Evolutionary conservation across 2,113 vertebrate species (phyloP), one percentile per base, ranked within the genome.

Genomic region (Psilopsiagon aurifrons): DNA sequence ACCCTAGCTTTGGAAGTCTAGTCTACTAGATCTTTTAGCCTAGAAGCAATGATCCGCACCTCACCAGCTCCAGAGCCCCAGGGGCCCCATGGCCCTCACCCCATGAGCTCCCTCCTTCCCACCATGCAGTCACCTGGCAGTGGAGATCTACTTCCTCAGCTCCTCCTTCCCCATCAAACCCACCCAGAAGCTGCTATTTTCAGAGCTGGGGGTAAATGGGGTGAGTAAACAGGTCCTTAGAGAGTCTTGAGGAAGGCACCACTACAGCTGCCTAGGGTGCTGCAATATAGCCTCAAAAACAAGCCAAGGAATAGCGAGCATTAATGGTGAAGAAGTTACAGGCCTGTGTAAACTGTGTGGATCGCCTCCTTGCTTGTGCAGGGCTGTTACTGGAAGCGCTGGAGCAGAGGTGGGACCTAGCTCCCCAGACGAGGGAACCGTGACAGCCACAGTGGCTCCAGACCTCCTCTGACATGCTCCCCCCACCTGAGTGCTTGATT

Each of bases 401-500:
- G 75, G 23, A 85, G 46, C 23, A 54, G 46, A 75, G 20, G 6
- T 59, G 55, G 33, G 16, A 66, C 44, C 37, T 46, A 11, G 17
- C 37, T 88, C 31, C 18, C 9, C 13, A 55, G 9, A 44, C 0
- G 2, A 71, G 7, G 28, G 35, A 78, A 17, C 22, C 0, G 0
- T 28, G 37, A 37, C 24, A 75, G 46, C 17, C 55, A 43, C 24
- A 17, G 31, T 29, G 24, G 7, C 12, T 73, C 76, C 55, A 49
- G 35, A 27, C 17, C 43, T 71, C 31, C 66, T 67, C 33, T 60
- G 23, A 37, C 31, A 7, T 10, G 20, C 7, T 46, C 25, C 28
- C 7, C 11, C 25, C 74, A 4, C 10, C 22, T 1, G 2, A 29
- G 46, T 63, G 55, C 18, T 82, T 63, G 25, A 49, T 63, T 68